Percentiles rank a stretch among this genome's conserved stretches.
phyloP scores from a whole-genome alignment of 2,888 invertebrate genomes.

The Timandra comae region DNA sequence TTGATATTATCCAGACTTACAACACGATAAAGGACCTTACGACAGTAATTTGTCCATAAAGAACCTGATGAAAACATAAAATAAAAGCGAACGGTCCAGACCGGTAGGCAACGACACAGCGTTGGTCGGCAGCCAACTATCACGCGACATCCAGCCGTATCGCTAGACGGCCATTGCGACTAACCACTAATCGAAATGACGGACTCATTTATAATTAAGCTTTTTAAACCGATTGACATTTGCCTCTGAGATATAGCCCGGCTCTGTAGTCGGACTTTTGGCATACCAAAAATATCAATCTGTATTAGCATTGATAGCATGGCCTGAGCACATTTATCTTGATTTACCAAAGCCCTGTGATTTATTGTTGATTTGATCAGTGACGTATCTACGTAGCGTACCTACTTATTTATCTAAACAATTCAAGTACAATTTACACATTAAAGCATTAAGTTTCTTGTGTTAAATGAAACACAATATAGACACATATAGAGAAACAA shows the following conservation, averaged over 20 bases:
- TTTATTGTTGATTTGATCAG: not conserved
- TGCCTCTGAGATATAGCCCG: constrained; percentile 19
- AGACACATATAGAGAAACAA: constrained; percentile 5
- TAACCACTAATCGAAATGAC: constrained; percentile 27
- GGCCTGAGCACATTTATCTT: constrained; percentile 11
- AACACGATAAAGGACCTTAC: constrained; percentile 10
- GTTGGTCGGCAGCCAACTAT: constrained; percentile 65
- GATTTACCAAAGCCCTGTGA: constrained; percentile 7
- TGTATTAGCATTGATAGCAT: constrained; percentile 8
- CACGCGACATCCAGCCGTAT: constrained; percentile 30
- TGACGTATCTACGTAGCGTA: too few relatives aligned
- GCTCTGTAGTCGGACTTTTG: constrained; percentile 12
- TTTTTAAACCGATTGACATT: constrained; percentile 30
- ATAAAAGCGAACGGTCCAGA: constrained; percentile 61
- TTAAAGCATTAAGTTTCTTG: too few relatives aligned
- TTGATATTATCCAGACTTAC: constrained; percentile 2
- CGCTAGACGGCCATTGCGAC: constrained; percentile 11
- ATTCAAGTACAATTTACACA: too few relatives aligned
- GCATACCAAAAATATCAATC: constrained; percentile 17
- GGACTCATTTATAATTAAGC: constrained; percentile 30
- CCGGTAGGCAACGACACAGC: constrained; percentile 50
- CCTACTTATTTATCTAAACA: too few relatives aligned
- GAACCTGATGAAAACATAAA: constrained; percentile 67
- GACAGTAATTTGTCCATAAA: constrained; percentile 46
- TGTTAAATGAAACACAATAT: too few relatives aligned